A percentile compares a stretch with the other conserved stretches of the same genome.
These are phyloP conservation scores for Phyllopteryx taeniolatus DNA, from an alignment of 2,113 vertebrate genomes.

Conservation along the genomic window DNA sequence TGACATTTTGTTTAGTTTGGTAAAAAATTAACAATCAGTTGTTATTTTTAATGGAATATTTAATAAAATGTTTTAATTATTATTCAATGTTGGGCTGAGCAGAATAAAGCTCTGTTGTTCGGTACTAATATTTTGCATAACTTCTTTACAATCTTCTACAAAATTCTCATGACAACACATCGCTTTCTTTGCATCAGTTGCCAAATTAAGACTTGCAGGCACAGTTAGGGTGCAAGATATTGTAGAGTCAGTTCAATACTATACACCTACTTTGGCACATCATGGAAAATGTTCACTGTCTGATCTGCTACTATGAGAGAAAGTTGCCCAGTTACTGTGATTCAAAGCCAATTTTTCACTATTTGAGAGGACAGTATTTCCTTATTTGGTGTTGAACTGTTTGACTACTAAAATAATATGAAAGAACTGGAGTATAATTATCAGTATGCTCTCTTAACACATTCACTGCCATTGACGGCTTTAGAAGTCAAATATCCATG, in stretches of 20 bases:
- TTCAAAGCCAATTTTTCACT: constrained; percentile 33
- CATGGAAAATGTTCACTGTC: constrained; percentile 9
- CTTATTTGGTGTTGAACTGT: constrained; percentile 15
- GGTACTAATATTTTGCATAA: not conserved
- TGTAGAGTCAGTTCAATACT: not conserved
- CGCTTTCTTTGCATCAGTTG: not conserved
- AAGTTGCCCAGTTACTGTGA: constrained; percentile 53
- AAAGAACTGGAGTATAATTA: constrained; percentile 33
- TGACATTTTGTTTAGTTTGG: not conserved
- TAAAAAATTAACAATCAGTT: not conserved
- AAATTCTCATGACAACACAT: not conserved
- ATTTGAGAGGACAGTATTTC: constrained; percentile 19
- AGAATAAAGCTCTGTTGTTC: not conserved
- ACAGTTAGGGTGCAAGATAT: not conserved
- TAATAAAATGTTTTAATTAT: too few relatives aligned
- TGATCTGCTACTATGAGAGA: constrained; percentile 16
- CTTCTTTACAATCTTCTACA: not conserved
- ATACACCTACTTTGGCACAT: constrained; percentile 15
- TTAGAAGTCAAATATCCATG: too few relatives aligned
- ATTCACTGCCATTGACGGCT: not conserved
- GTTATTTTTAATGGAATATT: not conserved
- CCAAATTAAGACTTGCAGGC: not conserved
- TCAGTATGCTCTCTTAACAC: not conserved
- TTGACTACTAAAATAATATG: constrained; percentile 49
- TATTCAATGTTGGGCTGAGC: not conserved